phyloP scores from a whole-genome alignment of 2,113 vertebrate species.

The Podocnemis expansa region DNA sequence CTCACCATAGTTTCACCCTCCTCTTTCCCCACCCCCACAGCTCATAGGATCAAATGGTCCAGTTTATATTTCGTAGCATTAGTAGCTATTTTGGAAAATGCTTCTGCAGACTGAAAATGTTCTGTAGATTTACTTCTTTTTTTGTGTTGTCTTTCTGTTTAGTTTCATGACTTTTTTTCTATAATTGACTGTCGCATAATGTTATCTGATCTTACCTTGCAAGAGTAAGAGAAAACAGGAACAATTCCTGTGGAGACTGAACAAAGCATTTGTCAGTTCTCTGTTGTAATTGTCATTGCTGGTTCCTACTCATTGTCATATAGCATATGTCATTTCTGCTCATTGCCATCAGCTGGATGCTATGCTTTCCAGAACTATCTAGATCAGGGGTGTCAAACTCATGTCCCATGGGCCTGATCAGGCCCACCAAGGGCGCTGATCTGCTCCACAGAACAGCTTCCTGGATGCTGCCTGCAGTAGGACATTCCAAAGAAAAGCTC shows the following conservation, averaged over 20 bases:
- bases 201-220: neutral
- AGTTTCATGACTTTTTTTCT: neutral
- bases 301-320: neutral
- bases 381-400: no score
- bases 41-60: neutral
- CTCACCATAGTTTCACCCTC: neutral
- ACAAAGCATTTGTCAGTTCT: neutral
- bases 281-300: accelerated
- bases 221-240: neutral
- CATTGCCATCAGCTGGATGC: neutral
- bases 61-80: neutral
- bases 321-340: no score
- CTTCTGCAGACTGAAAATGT: neutral
- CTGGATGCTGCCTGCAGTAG: no score
- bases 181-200: neutral
- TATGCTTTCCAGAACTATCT: neutral
- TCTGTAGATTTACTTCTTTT: neutral
- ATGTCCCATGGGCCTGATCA: no score
- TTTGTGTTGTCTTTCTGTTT: neutral
- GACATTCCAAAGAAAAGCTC: no score
- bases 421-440: no score
- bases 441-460: no score
- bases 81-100: no score
- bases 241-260: neutral
- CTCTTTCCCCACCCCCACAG: no score